Evolutionary conservation across 2,797 vertebrate genomes (phyloP).

Genomic region (Notamacropus eugenii): DNA sequence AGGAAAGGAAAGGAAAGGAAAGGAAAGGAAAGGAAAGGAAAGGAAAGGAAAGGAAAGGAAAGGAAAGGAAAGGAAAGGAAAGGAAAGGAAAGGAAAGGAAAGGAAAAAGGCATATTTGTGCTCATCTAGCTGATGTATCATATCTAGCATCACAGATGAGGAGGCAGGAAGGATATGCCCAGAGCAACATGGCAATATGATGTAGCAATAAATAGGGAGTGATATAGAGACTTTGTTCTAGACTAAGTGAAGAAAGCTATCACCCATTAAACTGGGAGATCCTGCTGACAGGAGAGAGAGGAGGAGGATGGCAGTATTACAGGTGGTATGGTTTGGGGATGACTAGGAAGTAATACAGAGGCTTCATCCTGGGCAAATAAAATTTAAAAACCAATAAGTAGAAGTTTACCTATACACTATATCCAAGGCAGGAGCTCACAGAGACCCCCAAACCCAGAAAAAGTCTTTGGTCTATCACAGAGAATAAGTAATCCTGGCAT

Average conservation of each 20-base stretch:
- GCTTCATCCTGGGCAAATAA: background rate
- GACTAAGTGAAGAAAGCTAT: background rate
- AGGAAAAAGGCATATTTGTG: background rate
- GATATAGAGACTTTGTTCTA: background rate
- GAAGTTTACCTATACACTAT: background rate
- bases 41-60: fast-evolving
- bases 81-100: fast-evolving
- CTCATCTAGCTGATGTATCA: background rate
- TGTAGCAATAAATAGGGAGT: background rate
- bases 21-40: fast-evolving
- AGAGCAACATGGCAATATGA: background rate
- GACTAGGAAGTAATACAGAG: background rate
- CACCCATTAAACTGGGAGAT: background rate
- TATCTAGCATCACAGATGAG: background rate
- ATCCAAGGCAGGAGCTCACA: background rate
- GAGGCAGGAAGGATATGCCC: background rate
- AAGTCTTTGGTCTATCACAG: background rate
- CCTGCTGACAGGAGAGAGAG: background rate
- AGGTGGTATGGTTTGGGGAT: background rate
- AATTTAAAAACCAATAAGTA: background rate
- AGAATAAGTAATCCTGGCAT: background rate
- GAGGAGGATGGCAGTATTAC: background rate
- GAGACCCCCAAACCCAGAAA: background rate
- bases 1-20: fast-evolving
- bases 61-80: fast-evolving